Evolutionary conservation across 2,888 invertebrate species (phyloP).

Genomic region (Sialis fuliginosa): DNA sequence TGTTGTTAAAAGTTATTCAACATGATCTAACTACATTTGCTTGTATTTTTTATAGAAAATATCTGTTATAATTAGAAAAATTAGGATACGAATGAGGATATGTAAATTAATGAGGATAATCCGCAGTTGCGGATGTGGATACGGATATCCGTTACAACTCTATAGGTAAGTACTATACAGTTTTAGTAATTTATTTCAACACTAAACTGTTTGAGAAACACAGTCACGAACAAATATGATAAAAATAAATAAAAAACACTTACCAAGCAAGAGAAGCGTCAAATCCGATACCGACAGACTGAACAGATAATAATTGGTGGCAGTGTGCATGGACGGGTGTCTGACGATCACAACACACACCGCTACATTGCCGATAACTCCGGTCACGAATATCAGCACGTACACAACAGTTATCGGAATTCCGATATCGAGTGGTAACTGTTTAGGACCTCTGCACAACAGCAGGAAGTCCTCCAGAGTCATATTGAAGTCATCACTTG

Average conservation of each 20-base stretch:
- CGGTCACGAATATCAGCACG: conserved; percentile 61
- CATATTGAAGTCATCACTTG: conserved; percentile 1
- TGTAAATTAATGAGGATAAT: too few relatives aligned
- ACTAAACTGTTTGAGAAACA: too few relatives aligned
- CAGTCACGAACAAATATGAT: too few relatives aligned
- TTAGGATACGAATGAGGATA: too few relatives aligned
- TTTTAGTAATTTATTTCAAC: too few relatives aligned
- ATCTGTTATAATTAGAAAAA: too few relatives aligned
- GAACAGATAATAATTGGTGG: conserved; percentile 84
- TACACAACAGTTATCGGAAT: conserved; percentile 49
- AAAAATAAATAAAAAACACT: conserved; percentile 22
- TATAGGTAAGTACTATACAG: too few relatives aligned
- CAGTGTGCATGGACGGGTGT: conserved; percentile 70
- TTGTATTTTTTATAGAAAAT: too few relatives aligned
- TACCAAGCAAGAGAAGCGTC: conserved; percentile 62
- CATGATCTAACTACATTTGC: too few relatives aligned
- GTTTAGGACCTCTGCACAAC: conserved; percentile 18
- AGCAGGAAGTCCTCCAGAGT: conserved; percentile 13
- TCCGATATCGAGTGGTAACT: conserved; percentile 18
- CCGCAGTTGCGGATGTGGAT: too few relatives aligned
- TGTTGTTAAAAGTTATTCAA: too few relatives aligned
- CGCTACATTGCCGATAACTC: conserved; percentile 64
- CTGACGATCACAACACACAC: conserved; percentile 73
- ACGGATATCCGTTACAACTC: too few relatives aligned
- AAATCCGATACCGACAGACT: conserved; percentile 77